Evolutionary conservation across 2,797 vertebrate species (phyloP).

Genomic region (Columba guinea): DNA sequence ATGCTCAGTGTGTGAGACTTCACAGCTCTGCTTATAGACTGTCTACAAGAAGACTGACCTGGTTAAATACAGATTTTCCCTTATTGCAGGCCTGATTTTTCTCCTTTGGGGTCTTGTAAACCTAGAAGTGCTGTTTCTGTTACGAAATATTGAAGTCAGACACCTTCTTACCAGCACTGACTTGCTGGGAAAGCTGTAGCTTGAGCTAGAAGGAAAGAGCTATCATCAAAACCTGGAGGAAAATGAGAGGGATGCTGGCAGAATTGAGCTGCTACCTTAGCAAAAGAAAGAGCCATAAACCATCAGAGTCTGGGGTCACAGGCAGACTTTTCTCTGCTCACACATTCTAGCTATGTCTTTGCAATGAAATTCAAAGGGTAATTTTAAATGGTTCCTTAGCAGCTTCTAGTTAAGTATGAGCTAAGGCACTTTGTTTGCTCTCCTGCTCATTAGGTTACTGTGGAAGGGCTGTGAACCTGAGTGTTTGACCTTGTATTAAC

Average conservation of each 20-base stretch:
- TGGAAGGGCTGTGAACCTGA: neutral
- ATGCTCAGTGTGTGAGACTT: neutral
- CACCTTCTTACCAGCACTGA: neutral
- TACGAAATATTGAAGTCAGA: slow-evolving; percentile 45
- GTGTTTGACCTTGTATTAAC: neutral
- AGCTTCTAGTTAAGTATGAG: neutral
- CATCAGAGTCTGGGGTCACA: neutral
- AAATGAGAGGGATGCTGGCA: slow-evolving; percentile 4
- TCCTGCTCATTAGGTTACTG: neutral
- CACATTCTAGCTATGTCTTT: slow-evolving; percentile 8
- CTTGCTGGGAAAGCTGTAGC: slow-evolving; percentile 12
- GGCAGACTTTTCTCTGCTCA: neutral
- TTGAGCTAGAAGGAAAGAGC: neutral
- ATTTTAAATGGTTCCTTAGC: neutral
- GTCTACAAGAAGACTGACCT: neutral
- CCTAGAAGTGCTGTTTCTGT: slow-evolving; percentile 11
- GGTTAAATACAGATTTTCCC: neutral
- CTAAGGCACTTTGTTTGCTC: neutral
- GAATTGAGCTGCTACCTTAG: neutral
- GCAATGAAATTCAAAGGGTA: neutral
- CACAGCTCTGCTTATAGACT: slow-evolving; percentile 17
- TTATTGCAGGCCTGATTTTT: neutral
- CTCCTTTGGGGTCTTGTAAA: slow-evolving; percentile 38
- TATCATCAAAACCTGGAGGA: slow-evolving; percentile 18
- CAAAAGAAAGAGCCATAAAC: neutral